Evolutionary conservation across 2,113 vertebrate species (phyloP), one percentile per base, ranked within the genome.

Genomic region (Tachuris rubrigastra): DNA sequence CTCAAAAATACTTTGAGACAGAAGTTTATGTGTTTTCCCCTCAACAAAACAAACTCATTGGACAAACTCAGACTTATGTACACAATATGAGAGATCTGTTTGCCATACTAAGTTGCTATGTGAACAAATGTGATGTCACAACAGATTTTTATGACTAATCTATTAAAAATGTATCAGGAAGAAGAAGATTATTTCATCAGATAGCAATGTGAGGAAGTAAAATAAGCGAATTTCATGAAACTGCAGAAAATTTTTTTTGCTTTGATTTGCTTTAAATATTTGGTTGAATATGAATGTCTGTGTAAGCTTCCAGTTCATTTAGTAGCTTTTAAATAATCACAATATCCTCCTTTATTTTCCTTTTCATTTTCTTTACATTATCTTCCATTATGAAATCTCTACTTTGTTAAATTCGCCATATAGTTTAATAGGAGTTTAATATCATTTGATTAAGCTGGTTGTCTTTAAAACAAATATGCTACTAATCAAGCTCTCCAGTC

Each of bases 41-140:
- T 89, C 96, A 95, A 89, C 63, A 93, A 87, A 95, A 79, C 85
- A 97, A 97, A 97, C 75, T 87, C 84, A 90, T 78, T 96, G 88
- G 92, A 95, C 87, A 95, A 95, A 94, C 73, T 96, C 91, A 76
- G 81, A 80, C 77, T 93, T 76, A 81, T 74, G 90, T 76, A 93
- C 93, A 96, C 91, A 92, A 55, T 63, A 91, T 77, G 66, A 96
- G 69, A 69, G 84, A 94, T 89, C 80, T 96, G 84, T 95, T 97
- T 96, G 87, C 10, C 30, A 88, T 95, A 94, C 69, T 67, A 94
- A 97, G 97, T 96, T 96, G 90, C 89, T 73, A 97, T 87, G 96
- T 89, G 85, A 97, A 98, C 92, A 97, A 97, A 97, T 67, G 89
- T 97, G 96, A 97, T 96, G 95, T 95, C 96, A 96, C 84, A 95